Base-by-base conservation (phyloP, 2,888 invertebrate genomes). In the Helobdella robusta region DNA sequence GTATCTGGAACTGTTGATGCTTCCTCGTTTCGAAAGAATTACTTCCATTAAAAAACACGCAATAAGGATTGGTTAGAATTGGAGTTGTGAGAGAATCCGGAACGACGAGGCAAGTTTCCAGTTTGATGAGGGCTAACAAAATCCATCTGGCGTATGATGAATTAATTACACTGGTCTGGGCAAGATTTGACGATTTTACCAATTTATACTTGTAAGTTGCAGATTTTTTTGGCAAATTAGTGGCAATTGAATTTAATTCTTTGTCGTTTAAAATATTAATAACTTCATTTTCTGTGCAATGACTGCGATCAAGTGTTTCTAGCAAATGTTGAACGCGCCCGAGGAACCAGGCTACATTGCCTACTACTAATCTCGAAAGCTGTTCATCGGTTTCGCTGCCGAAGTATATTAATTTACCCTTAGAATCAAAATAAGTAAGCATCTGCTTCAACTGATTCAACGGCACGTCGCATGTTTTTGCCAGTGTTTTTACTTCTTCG, bases 381-480 rank as follows among this genome's bases (percentile, higher is more conserved):
- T 65, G 59, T 25, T 69, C 70, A 59, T 71, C 71, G 18, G 66
- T 58, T 6, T 62, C 62, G 32, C 66, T 69, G 11, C 59, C 65
- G 36, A 72, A 71, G 63, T 68, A 70, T 11, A 72, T 69, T 4
- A 72, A 63, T 48, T 70, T 72, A 5, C 72, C 72, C 36, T 70
- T 60, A 25, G 67, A 67, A 65, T 72, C 71, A 59, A 71, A 70
- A 61, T 71, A 72, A 60, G 65, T 62, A 32, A 70, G 65, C 65
- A 71, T 71, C 50, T 64, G 56, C 2, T 68, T 68, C n/a, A 72
- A 66, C 15, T 72, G 68, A 25, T 65, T 66, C 8, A 67, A 68
- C 4, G 69, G 40, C 18, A 72, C 72, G 25, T 72, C 72, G 52
- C 70, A 68, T 40, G 68, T 69, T 2, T 68, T 59, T 11, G 72